These are phyloP conservation scores for Pantelozetes paolii DNA, from an alignment of 2,888 invertebrate genomes.

Conservation along the genomic window DNA sequence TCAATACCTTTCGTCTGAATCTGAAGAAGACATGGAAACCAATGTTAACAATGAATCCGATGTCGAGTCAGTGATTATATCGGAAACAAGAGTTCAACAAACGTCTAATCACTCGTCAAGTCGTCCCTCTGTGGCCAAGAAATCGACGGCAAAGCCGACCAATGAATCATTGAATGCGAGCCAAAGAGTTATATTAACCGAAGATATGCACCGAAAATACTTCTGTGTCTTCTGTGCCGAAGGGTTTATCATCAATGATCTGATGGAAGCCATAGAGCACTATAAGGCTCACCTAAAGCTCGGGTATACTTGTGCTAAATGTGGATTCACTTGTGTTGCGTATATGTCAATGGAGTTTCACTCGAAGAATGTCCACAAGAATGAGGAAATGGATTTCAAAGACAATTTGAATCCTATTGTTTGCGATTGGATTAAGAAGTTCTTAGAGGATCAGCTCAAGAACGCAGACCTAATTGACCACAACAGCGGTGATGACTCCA, in stretches of 20 bases:
- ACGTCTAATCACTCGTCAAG: background rate
- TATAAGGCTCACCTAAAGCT: background rate
- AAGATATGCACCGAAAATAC: too few relatives aligned
- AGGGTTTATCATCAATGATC: background rate
- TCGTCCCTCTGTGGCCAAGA: constrained; percentile 1
- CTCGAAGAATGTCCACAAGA: background rate
- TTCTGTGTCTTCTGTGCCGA: constrained; percentile 20
- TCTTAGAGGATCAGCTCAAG: background rate
- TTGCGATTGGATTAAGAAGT: background rate
- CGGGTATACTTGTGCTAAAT: background rate
- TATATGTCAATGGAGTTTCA: background rate
- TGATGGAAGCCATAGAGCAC: background rate
- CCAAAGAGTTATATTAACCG: background rate
- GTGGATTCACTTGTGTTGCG: background rate
- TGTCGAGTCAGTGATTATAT: background rate
- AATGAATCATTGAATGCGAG: background rate
- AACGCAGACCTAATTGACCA: background rate
- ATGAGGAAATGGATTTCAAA: background rate
- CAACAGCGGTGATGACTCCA: too few relatives aligned
- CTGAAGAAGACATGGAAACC: background rate
- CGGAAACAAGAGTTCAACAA: background rate
- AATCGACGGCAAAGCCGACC: constrained; percentile 6
- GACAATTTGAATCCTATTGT: background rate
- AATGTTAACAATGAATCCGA: background rate
- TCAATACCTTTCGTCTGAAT: too few relatives aligned